These are phyloP conservation scores for Artemisiospiza belli DNA, from an alignment of 2,113 vertebrate species.

Conservation along the genomic window DNA sequence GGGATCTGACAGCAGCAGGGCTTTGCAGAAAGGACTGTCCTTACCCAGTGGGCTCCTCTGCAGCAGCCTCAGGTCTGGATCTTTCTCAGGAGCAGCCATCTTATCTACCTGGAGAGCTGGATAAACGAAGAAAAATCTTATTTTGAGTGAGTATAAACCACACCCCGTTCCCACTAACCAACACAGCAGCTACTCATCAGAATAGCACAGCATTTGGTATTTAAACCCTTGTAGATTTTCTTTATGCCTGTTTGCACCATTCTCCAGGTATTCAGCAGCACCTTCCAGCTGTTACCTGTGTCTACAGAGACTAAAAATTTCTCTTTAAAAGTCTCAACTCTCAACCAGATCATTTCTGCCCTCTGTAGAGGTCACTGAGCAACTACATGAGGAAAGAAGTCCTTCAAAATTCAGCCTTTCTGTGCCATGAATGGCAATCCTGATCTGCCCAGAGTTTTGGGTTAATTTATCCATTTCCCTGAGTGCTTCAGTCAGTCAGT, in stretches of 20 bases:
- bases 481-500: neutral
- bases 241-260: neutral
- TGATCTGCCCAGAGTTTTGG: neutral
- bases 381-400: neutral
- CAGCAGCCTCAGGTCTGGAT: constrained; percentile 59
- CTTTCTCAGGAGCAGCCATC: constrained; percentile 73
- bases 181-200: neutral
- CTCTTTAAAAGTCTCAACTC: neutral
- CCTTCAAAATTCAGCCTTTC: neutral
- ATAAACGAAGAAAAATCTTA: neutral
- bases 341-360: constrained; percentile 46
- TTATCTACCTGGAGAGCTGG: neutral
- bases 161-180: neutral
- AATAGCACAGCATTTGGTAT: neutral
- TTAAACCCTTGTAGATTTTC: neutral
- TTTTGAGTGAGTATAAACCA: neutral
- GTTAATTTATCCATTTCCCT: neutral
- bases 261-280: neutral
- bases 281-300: neutral
- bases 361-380: constrained; percentile 63
- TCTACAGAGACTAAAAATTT: neutral
- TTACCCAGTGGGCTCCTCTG: constrained; percentile 47
- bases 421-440: neutral
- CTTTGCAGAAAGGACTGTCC: neutral
- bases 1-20: neutral